Evolutionary conservation across 53 echinoderm and acorn worm species (phyloP).

Genomic region (Temnopleurus reevesii): DNA sequence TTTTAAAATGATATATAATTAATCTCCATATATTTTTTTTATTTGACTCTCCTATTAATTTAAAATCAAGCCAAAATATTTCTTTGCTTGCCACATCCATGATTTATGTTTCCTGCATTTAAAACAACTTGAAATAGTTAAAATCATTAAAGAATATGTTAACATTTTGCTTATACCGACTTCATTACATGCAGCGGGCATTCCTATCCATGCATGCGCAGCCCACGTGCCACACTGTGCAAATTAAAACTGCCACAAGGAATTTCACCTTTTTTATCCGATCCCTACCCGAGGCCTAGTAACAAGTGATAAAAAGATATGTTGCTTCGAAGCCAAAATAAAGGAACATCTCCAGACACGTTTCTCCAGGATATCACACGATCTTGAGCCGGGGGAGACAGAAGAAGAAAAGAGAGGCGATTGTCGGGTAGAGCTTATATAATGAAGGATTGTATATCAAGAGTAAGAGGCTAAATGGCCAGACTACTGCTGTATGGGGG

Average conservation of each 20-base stretch:
- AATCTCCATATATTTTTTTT: too few relatives aligned
- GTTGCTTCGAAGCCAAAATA: neutral
- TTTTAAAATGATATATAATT: too few relatives aligned
- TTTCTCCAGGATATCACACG: neutral
- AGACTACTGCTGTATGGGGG: neutral
- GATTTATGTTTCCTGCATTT: too few relatives aligned
- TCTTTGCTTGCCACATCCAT: too few relatives aligned
- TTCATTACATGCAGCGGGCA: too few relatives aligned
- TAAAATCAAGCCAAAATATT: too few relatives aligned
- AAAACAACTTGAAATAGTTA: too few relatives aligned
- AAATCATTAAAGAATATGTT: too few relatives aligned
- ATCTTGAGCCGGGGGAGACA: neutral
- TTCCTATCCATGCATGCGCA: neutral
- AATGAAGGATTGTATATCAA: neutral
- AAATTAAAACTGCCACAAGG: conserved; percentile 21
- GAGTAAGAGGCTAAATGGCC: conserved; percentile 18
- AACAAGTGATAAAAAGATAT: neutral
- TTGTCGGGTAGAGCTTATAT: neutral
- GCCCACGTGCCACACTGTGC: neutral
- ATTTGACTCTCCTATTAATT: too few relatives aligned
- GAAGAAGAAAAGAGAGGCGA: neutral
- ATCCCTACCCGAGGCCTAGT: neutral
- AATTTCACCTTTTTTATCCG: neutral
- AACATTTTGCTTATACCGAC: too few relatives aligned
- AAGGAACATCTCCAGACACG: neutral